Base-by-base conservation (phyloP, 2,888 invertebrate genomes). In the Eudemis profundana region DNA sequence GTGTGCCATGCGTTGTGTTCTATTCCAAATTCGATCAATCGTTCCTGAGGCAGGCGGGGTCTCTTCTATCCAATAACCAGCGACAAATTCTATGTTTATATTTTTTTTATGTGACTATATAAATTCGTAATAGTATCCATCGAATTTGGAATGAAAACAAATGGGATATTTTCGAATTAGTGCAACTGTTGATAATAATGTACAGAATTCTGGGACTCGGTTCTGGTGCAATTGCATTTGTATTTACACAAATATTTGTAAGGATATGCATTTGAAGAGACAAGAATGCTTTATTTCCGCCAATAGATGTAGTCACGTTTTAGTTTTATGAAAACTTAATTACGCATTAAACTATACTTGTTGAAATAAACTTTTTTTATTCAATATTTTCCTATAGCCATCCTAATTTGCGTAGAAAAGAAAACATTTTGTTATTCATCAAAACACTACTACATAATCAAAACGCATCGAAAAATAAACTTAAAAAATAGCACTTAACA, bases 261-360 rank as follows among this genome's bases (percentile, higher is more conserved):
- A 84, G 81, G 85, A 46, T 59, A 64, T 86, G 88, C 89, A 90
- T 90, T 88, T 80, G 77, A 84, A 82, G 81, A 82, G 81, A 84
- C 82, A 83, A 78, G 17, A 66, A 78, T 78, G 81, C 77, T 79
- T 80, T 81, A 82, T 83, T 85, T 87, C 84, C 83, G 81, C 85
- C 84, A 81, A 82, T 88, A 88, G 84, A 81, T 78, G 85, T 90
- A 91, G 90, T 85, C 80, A 78, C 78, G 75, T 82, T 81, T 83
- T 89, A 90, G 89, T 78, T 86, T 80, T 90, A 89, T 83, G 83
- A 83, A 83, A 84, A 83, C 84, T 83, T 90, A 90, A 90, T 87
- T 89, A 89, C 82, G 78, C 85, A 89, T 85, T 89, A 87, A 88
- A 90, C 72, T 87, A 83, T 89, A 87, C 82, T 87, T 89, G 90